Evolutionary conservation across 23 tunicate genomes (phyloP).

Genomic region (Botrylloides violaceus): DNA sequence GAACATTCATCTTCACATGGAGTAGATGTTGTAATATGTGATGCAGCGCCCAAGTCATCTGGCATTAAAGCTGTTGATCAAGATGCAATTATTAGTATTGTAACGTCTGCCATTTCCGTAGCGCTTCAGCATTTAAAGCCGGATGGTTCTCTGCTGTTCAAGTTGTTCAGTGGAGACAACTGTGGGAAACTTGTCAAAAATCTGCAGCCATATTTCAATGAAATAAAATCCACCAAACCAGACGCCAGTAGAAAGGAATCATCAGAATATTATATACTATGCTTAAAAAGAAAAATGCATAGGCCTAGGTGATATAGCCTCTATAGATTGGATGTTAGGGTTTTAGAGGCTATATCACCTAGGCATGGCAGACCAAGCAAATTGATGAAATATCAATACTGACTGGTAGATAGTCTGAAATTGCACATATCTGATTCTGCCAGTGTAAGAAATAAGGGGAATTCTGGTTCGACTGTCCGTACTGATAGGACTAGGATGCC

Average conservation of each 20-base stretch:
- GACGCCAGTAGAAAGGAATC: slow-evolving; percentile 68
- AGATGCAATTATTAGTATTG: slow-evolving; percentile 17
- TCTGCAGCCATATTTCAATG: slow-evolving; percentile 23
- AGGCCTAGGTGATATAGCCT: too few relatives aligned
- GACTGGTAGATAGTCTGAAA: too few relatives aligned
- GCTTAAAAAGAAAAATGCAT: too few relatives aligned
- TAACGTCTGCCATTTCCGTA: slow-evolving; percentile 27
- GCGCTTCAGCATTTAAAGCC: slow-evolving; percentile 38
- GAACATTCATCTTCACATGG: slow-evolving; percentile 6
- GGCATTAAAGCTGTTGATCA: slow-evolving; percentile 45
- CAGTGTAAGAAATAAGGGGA: too few relatives aligned
- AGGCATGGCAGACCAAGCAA: too few relatives aligned
- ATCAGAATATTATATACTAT: slow-evolving; percentile 55
- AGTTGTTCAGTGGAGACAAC: slow-evolving; percentile 38
- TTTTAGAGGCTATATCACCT: too few relatives aligned
- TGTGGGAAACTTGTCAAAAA: slow-evolving; percentile 14
- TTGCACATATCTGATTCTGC: too few relatives aligned
- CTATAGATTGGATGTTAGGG: too few relatives aligned
- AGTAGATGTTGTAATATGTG: slow-evolving; percentile 74
- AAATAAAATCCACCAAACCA: slow-evolving; percentile 39
- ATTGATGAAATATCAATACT: too few relatives aligned
- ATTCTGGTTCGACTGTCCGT: too few relatives aligned
- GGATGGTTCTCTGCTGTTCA: slow-evolving; percentile 50
- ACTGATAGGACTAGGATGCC: too few relatives aligned
- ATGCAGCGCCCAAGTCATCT: slow-evolving; percentile 73